Evolutionary conservation across 2,113 vertebrate species (phyloP), one percentile per base, ranked within the genome.

Genomic region (Meles meles): DNA sequence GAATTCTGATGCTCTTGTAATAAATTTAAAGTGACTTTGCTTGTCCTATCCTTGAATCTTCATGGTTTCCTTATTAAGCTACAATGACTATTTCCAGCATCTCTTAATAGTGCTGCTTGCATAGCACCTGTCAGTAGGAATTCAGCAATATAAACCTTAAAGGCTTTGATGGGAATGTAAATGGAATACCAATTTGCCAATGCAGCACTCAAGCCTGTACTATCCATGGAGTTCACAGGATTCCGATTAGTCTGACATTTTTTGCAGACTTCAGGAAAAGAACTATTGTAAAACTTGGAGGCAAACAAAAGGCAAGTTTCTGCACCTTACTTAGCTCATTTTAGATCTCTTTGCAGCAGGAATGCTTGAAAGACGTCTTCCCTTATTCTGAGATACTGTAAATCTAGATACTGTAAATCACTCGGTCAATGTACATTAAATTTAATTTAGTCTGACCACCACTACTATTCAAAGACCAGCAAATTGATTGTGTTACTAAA

Each of bases 371-470:
- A 97, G 96, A 92, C 2, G 52, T 88, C 86, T 7, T 86, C 96
- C 90, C 94, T 93, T 92, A 82, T 95, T 59, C 12, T 94, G 90
- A 98, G 90, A 97, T 31, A 49, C 44, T 96, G 4, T 90, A 96
- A 97, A 95, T 71, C 84, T 72, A 96, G 93, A 88, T 92, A 97
- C 91, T 25, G 84, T 96, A 96, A 98, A 97, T 93, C 13, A 95
- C 92, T 98, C 95, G 74, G 91, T 97, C 95, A 95, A 44, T 96
- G 49, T 84, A 57, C 95, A 52, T 98, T 81, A 98, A 94, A 97
- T 98, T 98, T 98, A 96, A 97, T 98, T 98, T 94, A 82, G 23
- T 97, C 96, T 98, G 98, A 97, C 93, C 92, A 84, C 72, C 25
- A 71, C 72, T 86, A 12, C 84, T 95, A 57, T 94, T 91, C 90